Evolutionary conservation across 1,140 invertebrate species (phyloP), one percentile per base, ranked within the genome.

Genomic region (Hydropsyche tenuis): DNA sequence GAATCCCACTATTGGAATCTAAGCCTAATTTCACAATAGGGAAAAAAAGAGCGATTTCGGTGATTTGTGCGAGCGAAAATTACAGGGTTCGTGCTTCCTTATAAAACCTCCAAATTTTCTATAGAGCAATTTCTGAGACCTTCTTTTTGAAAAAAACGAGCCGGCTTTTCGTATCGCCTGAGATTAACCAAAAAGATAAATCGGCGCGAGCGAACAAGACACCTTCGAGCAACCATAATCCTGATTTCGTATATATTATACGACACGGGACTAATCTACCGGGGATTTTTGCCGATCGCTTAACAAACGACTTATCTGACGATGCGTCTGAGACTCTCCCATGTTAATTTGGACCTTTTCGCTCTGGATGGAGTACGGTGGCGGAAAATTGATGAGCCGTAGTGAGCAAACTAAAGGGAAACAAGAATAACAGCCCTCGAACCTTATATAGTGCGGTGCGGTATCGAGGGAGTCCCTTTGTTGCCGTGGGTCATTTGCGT

Each of bases 1-100:
- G 30, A 65, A 43, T 43, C 27, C 63, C 18, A 65, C 63, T 65
- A 63, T 22, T 63, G 60, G 30, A 25, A 65, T 65, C 37, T 42
- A n/a, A 65, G 37, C 63, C 30, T 43, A 65, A 65, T 65, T 65
- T 65, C 16, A 46, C 16, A 65, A 65, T 65, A 65, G 18, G 3
- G n/a, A 46, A 65, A 46, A 43, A 60, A 23, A 25, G 23, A 14
- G 1, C 56, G 14, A 0, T 25, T 25, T 60, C 23, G 22, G 14
- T 27, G 56, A 60, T 60, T 25, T 60, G 22, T 12, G 20, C 30
- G 30, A 9, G 30, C 30, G 30, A 37, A 37, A 37, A 37, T 37
- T 37, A 37, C 30, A 37, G 30, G 30, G 30, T 37, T 37, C 30
- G 30, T 37, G 30, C 30, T 37, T 37, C 30, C 30, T 37, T 37